Conservation (phyloP, 2,113 vertebrate species). For the Lepisosteus oculatus region DNA sequence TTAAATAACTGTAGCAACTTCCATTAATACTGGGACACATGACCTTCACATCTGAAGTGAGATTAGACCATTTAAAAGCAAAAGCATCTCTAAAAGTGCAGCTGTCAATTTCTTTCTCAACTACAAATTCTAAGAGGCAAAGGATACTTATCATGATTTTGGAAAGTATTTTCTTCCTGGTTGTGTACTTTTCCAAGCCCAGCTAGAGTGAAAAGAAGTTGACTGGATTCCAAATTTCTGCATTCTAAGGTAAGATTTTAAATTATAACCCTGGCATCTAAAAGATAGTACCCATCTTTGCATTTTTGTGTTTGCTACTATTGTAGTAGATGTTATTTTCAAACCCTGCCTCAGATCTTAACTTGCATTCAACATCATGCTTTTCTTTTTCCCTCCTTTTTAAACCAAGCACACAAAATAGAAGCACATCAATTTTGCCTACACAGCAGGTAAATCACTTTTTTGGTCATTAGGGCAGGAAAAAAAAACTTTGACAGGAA, state of each 20-base stretch:
- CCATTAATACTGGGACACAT: too few relatives aligned
- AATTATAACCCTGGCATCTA: conserved; percentile 18
- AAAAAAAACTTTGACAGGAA: neutral
- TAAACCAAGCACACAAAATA: neutral
- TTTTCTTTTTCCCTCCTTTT: neutral
- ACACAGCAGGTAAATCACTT: neutral
- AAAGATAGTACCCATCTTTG: conserved; percentile 48
- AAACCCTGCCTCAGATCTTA: neutral
- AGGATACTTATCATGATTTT: neutral
- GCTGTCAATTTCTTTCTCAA: too few relatives aligned
- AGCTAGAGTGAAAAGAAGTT: conserved; percentile 49
- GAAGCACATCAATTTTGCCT: conserved; percentile 2
- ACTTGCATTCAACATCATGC: neutral
- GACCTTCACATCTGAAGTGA: too few relatives aligned
- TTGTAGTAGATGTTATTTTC: neutral
- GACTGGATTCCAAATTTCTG: conserved; percentile 42
- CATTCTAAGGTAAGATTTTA: conserved; percentile 55
- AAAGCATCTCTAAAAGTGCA: too few relatives aligned
- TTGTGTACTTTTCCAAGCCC: conserved; percentile 45
- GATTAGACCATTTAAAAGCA: too few relatives aligned
- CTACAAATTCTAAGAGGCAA: too few relatives aligned
- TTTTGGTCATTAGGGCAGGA: neutral
- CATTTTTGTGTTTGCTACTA: neutral
- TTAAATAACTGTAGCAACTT: too few relatives aligned
- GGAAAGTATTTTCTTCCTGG: conserved; percentile 44